phyloP scores from a whole-genome alignment of 1,140 invertebrate genomes.

The Drosophila littoralis region DNA sequence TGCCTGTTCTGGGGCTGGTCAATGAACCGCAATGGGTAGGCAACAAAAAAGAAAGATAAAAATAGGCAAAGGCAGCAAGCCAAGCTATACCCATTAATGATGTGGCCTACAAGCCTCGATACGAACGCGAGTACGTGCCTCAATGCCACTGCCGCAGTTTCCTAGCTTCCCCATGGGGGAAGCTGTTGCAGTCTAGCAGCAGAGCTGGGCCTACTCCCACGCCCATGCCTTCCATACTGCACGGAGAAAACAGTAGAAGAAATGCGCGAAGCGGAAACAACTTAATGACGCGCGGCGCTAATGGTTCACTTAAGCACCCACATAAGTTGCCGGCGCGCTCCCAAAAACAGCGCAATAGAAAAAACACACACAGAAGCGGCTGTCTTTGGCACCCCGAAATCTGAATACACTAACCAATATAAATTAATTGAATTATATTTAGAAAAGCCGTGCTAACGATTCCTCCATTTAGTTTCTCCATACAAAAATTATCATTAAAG shows the following conservation, averaged over 20 bases:
- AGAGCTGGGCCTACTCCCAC: slow-evolving; percentile 37
- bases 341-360: slow-evolving; percentile 53
- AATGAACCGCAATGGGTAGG: slow-evolving; percentile 63
- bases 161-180: not conserved
- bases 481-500: too few species aligned
- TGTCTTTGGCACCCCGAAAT: not conserved
- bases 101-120: slow-evolving; percentile 60
- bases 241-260: slow-evolving; percentile 62
- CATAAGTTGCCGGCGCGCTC: slow-evolving; percentile 68
- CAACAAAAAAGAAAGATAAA: slow-evolving; percentile 21
- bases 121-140: slow-evolving; percentile 46
- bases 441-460: too few species aligned
- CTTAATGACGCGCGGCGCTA: slow-evolving; percentile 82
- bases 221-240: not conserved
- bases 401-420: slow-evolving; percentile 6
- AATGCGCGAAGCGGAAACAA: slow-evolving; percentile 81
- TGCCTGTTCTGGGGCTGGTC: slow-evolving; percentile 50
- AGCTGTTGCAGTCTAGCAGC: slow-evolving; percentile 16
- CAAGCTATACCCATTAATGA: slow-evolving; percentile 77
- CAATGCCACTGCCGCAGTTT: slow-evolving; percentile 39
- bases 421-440: not conserved
- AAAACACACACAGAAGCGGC: not conserved
- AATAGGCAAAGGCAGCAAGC: not conserved
- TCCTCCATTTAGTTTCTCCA: too few species aligned
- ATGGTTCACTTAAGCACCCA: slow-evolving; percentile 83